These are phyloP conservation scores for Leptodactylus fuscus DNA, from an alignment of 2,113 vertebrate genomes.

Conservation along the genomic window DNA sequence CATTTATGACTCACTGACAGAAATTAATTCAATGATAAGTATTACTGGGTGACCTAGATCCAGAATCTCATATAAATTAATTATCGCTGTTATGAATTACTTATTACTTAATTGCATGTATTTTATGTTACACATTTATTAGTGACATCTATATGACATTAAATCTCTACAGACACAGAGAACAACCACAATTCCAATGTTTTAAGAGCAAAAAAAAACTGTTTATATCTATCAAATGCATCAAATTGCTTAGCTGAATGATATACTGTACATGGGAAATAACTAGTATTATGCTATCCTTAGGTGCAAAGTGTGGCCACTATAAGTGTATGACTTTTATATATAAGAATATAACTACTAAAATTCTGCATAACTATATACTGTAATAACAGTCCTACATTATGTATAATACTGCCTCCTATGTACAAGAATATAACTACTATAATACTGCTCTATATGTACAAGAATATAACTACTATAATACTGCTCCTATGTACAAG, in stretches of 20 bases:
- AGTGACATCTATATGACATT: conserved; percentile 31
- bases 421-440: background rate
- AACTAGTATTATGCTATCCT: background rate
- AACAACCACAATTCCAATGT: background rate
- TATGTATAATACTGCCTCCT: background rate
- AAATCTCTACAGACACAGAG: too few species aligned
- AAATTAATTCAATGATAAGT: conserved; percentile 29
- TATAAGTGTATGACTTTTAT: background rate
- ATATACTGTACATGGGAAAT: too few species aligned
- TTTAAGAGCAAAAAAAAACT: background rate
- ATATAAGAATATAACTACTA: background rate
- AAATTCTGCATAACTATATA: background rate
- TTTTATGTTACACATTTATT: conserved; percentile 36
- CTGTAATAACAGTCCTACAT: background rate
- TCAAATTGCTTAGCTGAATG: background rate
- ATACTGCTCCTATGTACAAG: background rate
- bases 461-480: conserved; percentile 2
- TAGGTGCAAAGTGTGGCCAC: background rate
- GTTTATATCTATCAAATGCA: background rate
- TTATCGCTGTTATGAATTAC: conserved; percentile 39
- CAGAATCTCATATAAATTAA: conserved; percentile 41
- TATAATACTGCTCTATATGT: background rate
- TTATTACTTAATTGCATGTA: conserved; percentile 23
- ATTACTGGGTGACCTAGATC: conserved; percentile 45
- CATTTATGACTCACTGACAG: conserved; percentile 38